Conservation (phyloP, 2,888 invertebrate genomes). For the Trypoxylon attenuatum region DNA sequence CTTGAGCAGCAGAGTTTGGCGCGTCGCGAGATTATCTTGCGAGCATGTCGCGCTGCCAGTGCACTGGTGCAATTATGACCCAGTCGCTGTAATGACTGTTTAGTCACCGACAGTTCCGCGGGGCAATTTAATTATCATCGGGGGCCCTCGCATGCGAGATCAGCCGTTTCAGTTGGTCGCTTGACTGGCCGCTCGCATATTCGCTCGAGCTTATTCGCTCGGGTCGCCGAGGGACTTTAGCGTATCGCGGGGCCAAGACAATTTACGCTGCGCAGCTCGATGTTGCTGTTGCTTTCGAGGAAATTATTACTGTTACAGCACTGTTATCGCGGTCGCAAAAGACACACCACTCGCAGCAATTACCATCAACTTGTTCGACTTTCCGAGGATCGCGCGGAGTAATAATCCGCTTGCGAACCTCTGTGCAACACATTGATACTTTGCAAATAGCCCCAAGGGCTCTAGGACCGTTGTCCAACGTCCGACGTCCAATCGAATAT, state of each 20-base stretch:
- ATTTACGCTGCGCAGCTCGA: not conserved
- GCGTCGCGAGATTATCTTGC: conserved; percentile 57
- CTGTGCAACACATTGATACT: no score
- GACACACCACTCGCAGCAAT: not conserved
- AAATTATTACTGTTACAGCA: not conserved
- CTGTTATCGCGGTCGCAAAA: not conserved
- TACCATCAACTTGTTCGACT: no score
- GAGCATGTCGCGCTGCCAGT: conserved; percentile 62
- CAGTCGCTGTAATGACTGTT: conserved; percentile 70
- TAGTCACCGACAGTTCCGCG: conserved; percentile 64
- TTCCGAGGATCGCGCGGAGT: no score
- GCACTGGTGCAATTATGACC: conserved; percentile 67
- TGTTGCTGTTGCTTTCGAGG: no score
- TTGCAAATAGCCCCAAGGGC: no score
- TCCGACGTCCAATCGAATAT: no score
- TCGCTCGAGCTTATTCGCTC: conserved; percentile 10
- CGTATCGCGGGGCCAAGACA: not conserved
- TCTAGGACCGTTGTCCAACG: no score
- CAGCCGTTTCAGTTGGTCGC: conserved; percentile 8
- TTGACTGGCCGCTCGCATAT: not conserved
- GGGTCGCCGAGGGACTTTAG: not conserved
- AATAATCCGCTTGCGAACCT: no score
- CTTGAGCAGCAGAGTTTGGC: conserved; percentile 49
- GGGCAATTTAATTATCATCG: conserved; percentile 69
- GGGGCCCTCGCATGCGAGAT: conserved; percentile 38